Evolutionary conservation across 2,113 vertebrate genomes (phyloP), one percentile per base, ranked within the genome.

Genomic region (Trichechus manatus): DNA sequence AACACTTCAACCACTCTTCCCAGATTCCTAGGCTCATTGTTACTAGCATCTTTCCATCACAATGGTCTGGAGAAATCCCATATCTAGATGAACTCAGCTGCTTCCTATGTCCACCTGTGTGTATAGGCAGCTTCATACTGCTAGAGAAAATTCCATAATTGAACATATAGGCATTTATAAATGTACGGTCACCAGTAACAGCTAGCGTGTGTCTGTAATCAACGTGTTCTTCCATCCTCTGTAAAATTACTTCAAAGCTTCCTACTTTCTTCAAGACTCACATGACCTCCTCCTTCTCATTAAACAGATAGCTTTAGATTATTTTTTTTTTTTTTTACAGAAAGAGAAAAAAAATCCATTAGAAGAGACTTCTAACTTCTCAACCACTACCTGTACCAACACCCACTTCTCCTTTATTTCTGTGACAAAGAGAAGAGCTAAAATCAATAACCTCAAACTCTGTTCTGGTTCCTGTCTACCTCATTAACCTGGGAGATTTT

Each of bases 61-160:
- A 70, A 19, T 74, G 36, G 10, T 70, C 19, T 68, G 31, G 4
- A 61, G 36, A 78, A 61, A 74, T 29, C 9, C 11, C 20, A 17
- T 22, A n/a, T 50, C 44, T 87, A 33, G 39, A 42, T 70, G 20
- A 47, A 39, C 29, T 23, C 15, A 68, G 77, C 23, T 70, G 39
- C 19, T 14, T 75, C 31, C 9, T 44, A 42, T 27, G 66, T 10
- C 10, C 13, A 90, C 9, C 29, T 56, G 17, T 66, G 20, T 22
- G 4, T 9, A 17, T 0, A 39, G 13, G 5, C 4, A 75, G 13
- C 3, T 39, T 3, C 1, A 68, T 8, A 33, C 14, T 77, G 14
- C 33, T 87, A 22, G 39, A 33, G 44, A 47, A 59, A 82, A 39
- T 27, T 22, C 25, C 19, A 33, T 39, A 53, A 63, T 70, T 63